A percentile compares a stretch with the other conserved stretches of the same genome.
Evolutionary conservation across 2,113 vertebrate genomes (phyloP).

Genomic region (Daubentonia madagascariensis): DNA sequence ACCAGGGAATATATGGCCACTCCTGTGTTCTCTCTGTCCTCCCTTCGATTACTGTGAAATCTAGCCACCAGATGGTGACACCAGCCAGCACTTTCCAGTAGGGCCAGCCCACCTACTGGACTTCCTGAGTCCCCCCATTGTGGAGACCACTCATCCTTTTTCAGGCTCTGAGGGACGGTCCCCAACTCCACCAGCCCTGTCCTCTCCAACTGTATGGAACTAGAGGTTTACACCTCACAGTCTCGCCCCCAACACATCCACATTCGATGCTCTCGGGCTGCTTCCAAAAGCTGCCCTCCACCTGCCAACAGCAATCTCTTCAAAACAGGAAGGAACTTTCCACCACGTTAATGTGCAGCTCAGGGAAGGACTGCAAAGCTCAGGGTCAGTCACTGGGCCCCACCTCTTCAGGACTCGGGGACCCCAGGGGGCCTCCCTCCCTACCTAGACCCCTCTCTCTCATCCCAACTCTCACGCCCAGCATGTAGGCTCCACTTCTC

Average conservation of each 20-base stretch:
- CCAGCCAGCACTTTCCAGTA: background rate
- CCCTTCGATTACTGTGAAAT: background rate
- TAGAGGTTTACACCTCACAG: background rate
- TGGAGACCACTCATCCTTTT: background rate
- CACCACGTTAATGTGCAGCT: too few species aligned
- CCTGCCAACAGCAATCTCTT: background rate
- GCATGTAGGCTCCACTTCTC: background rate
- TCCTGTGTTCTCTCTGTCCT: too few species aligned
- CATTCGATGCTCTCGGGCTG: fast-evolving
- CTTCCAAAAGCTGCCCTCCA: background rate
- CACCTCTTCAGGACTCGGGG: background rate
- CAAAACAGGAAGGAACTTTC: background rate
- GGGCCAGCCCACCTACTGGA: background rate
- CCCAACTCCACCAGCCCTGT: background rate
- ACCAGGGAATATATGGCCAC: background rate
- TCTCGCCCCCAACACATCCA: background rate
- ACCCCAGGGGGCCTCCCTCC: background rate
- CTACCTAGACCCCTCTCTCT: too few species aligned
- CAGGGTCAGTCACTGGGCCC: background rate
- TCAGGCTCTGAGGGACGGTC: background rate
- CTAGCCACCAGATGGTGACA: background rate
- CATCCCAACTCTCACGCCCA: background rate
- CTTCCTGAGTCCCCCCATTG: background rate
- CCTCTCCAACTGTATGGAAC: background rate
- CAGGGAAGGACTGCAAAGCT: background rate